These are phyloP conservation scores for Junonia oenone DNA, from an alignment of 2,888 invertebrate genomes.

Conservation along the genomic window DNA sequence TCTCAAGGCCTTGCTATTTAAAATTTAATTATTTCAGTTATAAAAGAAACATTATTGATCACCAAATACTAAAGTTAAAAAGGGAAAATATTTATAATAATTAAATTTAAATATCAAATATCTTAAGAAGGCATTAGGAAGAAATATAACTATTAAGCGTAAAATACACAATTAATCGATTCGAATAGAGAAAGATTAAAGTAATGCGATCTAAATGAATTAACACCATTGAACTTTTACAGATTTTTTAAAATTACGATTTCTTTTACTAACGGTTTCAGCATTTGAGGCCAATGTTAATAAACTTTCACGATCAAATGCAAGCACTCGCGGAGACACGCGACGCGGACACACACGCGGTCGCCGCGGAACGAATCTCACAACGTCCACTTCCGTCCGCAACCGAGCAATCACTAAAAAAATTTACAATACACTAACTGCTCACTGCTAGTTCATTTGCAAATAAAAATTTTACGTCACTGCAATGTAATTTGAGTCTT, in stretches of 20 bases:
- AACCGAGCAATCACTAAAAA: conserved; percentile 57
- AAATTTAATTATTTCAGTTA: no score
- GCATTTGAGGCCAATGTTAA: conserved; percentile 67
- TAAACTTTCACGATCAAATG: conserved; percentile 76
- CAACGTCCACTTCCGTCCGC: conserved; percentile 61
- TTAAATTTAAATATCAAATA: background rate
- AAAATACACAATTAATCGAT: background rate
- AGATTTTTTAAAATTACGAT: conserved; percentile 18
- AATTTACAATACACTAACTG: conserved; percentile 32
- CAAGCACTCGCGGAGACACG: conserved; percentile 57
- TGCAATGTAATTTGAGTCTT: conserved; percentile 35
- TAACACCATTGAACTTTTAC: conserved; percentile 6
- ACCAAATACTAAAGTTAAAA: background rate
- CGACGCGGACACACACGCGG: conserved; percentile 41
- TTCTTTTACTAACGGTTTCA: conserved; percentile 64
- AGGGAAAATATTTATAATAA: background rate
- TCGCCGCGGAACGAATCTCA: conserved; percentile 35
- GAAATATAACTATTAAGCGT: background rate
- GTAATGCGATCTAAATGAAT: background rate
- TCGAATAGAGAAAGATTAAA: background rate
- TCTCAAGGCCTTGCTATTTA: background rate
- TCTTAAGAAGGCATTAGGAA: no score
- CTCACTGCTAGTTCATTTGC: conserved; percentile 11
- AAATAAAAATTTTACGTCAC: conserved; percentile 31
- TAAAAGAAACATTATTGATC: background rate